phyloP scores from a whole-genome alignment of 2,113 vertebrate genomes.

The Tetraodon nigroviridis region DNA sequence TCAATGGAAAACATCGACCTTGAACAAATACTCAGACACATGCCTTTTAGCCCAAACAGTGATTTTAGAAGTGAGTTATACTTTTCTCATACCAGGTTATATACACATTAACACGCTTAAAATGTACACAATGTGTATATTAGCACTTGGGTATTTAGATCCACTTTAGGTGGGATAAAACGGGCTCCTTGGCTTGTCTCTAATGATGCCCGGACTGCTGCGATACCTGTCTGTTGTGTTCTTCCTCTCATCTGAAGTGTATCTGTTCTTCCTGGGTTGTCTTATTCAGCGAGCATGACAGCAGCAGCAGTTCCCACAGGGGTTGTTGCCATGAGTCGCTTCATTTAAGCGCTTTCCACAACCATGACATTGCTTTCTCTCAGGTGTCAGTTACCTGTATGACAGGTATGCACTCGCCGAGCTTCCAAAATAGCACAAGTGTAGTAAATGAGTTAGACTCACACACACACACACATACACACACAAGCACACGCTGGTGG shows the following conservation, averaged over 20 bases:
- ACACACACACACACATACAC: neutral
- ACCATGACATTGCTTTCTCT: neutral
- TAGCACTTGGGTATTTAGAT: too few species aligned
- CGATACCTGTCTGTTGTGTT: too few species aligned
- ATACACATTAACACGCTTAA: too few species aligned
- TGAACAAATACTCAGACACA: too few species aligned
- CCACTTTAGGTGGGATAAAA: neutral
- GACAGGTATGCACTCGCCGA: conserved; percentile 38
- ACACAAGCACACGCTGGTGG: conserved; percentile 1
- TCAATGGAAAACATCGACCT: too few species aligned
- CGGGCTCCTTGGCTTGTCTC: neutral
- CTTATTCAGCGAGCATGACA: conserved; percentile 47
- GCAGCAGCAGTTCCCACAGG: conserved; percentile 52
- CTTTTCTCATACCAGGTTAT: too few species aligned
- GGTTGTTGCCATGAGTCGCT: conserved; percentile 25
- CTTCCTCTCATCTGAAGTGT: too few species aligned
- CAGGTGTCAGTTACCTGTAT: conserved; percentile 18
- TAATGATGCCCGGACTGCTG: neutral
- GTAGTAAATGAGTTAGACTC: conserved; percentile 38
- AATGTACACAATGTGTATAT: too few species aligned
- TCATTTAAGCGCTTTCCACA: neutral
- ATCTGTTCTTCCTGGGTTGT: conserved; percentile 27
- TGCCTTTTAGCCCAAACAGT: too few species aligned
- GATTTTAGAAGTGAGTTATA: too few species aligned
- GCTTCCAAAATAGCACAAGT: conserved; percentile 30